These are phyloP conservation scores for Tolypeutes matacus DNA, from an alignment of 2,797 vertebrate species.

Conservation along the genomic window DNA sequence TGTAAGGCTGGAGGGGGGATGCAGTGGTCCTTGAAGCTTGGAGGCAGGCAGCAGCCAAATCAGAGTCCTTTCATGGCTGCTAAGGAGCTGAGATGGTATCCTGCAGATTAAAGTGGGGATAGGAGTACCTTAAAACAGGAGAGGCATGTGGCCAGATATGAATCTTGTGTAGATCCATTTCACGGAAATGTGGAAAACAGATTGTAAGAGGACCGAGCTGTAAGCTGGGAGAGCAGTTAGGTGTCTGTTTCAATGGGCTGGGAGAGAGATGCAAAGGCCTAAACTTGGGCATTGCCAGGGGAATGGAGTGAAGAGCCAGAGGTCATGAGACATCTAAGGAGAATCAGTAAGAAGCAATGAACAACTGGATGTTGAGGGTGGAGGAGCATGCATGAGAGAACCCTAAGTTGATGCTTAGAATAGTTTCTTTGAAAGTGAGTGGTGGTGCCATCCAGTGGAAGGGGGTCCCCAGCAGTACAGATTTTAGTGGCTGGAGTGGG, in stretches of 20 bases:
- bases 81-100: neutral
- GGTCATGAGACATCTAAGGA: neutral
- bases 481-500: neutral
- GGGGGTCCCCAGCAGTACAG: neutral
- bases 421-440: neutral
- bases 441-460: neutral
- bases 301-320: neutral
- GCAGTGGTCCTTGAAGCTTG: neutral
- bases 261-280: neutral
- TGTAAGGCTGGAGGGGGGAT: neutral
- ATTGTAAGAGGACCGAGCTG: neutral
- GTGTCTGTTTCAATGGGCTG: neutral
- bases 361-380: neutral
- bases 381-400: neutral
- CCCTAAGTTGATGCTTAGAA: neutral
- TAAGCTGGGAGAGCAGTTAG: neutral
- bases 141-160: neutral
- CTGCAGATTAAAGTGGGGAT: neutral
- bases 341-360: neutral
- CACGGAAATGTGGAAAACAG: neutral
- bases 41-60: neutral
- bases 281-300: neutral
- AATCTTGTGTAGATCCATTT: neutral
- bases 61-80: neutral
- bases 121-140: neutral